Percentiles rank a stretch among this genome's conserved stretches.
phyloP scores from a whole-genome alignment of 2,888 invertebrate genomes.

The Dryadula phaetusa region DNA sequence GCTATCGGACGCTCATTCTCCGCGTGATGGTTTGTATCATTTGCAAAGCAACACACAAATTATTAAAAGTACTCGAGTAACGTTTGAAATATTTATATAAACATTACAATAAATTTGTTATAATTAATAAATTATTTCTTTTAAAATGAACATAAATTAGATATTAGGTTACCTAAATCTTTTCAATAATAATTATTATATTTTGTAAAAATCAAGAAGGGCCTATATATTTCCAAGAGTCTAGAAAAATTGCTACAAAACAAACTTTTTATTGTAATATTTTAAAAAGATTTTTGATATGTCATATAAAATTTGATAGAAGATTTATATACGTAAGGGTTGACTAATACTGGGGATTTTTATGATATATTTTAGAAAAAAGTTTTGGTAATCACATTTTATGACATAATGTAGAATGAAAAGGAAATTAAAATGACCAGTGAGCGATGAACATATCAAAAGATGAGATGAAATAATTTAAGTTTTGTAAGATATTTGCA shows the following conservation, averaged over 20 bases:
- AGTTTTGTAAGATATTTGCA: background rate
- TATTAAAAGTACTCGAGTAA: conserved; percentile 61
- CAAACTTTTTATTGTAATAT: conserved; percentile 6
- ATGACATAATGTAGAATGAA: background rate
- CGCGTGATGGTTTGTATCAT: conserved; percentile 81
- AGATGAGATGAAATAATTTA: no score
- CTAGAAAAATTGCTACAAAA: conserved; percentile 2
- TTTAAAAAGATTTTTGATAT: conserved; percentile 13
- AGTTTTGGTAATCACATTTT: background rate
- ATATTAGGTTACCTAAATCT: no score
- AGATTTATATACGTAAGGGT: conserved; percentile 6
- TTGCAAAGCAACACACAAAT: conserved; percentile 79
- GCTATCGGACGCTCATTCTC: conserved; percentile 76
- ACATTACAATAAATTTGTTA: conserved; percentile 9
- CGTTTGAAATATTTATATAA: conserved; percentile 32
- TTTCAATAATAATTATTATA: no score
- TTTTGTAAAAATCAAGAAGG: no score
- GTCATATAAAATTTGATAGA: conserved; percentile 13
- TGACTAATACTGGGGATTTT: background rate
- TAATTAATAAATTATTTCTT: no score
- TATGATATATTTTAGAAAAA: background rate
- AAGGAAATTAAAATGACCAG: background rate
- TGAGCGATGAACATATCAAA: background rate
- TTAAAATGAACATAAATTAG: no score
- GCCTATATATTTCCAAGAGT: no score